Conservation (phyloP, 2,888 invertebrate species). For the Gandaritis pyraliata region DNA sequence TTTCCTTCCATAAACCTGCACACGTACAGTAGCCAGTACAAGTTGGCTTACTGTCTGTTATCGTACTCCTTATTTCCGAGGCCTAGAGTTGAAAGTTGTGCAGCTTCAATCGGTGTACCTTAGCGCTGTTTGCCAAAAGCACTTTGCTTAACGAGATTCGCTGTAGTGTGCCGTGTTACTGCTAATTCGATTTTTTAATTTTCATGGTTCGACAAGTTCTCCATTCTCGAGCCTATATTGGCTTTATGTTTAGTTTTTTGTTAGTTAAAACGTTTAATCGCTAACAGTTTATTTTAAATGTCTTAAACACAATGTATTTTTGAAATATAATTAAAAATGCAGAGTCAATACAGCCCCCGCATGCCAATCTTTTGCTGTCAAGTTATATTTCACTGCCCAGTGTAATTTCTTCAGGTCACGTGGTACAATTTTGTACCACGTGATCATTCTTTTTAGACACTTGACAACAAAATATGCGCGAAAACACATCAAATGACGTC, state of each 20-base stretch:
- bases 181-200: conserved; percentile 44
- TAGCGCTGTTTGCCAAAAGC: conserved; percentile 62
- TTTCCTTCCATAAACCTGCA: conserved; percentile 50
- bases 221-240: conserved; percentile 13
- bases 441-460: no score
- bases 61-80: conserved; percentile 25
- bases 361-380: no score
- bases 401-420: no score
- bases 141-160: conserved; percentile 60
- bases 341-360: no score
- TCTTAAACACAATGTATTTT: no score
- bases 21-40: conserved; percentile 37
- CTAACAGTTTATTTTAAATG: no score
- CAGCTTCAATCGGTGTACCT: conserved; percentile 58
- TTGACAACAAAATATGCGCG: no score
- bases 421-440: no score
- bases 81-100: conserved; percentile 29
- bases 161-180: conserved; percentile 42
- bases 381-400: no score
- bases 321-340: no score
- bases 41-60: conserved; percentile 14
- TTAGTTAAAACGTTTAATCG: neutral
- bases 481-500: no score
- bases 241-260: conserved; percentile 8
- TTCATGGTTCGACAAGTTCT: conserved; percentile 15